phyloP scores from a whole-genome alignment of 2,113 vertebrate genomes.

The Callocephalon fimbriatum region DNA sequence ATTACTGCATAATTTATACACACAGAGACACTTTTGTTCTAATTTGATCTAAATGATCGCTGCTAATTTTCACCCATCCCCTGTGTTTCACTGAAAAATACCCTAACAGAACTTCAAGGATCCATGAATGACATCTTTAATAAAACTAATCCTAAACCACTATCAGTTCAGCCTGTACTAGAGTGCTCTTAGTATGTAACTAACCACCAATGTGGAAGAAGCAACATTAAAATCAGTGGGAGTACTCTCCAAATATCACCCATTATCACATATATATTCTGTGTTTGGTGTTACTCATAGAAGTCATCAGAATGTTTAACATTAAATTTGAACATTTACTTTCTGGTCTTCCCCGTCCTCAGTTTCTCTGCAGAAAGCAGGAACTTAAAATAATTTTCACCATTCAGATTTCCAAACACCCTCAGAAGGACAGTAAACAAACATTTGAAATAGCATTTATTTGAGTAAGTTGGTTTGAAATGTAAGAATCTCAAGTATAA shows the following conservation, averaged over 20 bases:
- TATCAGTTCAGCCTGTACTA: not conserved
- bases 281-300: not conserved
- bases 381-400: not conserved
- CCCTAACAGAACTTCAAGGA: not conserved
- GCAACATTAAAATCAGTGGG: not conserved
- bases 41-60: not conserved
- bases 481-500: not conserved
- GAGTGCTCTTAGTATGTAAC: not conserved
- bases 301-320: not conserved
- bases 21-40: accelerated
- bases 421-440: not conserved
- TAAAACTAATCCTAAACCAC: not conserved
- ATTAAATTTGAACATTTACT: not conserved
- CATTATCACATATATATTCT: not conserved
- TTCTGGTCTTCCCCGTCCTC: not conserved
- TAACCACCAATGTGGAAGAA: not conserved
- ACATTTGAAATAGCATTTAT: not conserved
- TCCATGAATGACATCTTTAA: not conserved
- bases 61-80: not conserved
- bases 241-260: not conserved
- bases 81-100: not conserved
- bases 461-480: not conserved
- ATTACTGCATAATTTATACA: not conserved
- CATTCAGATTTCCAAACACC: not conserved
- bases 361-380: not conserved